phyloP scores from a whole-genome alignment of 2,797 vertebrate genomes.

The Sorex maritimensis region DNA sequence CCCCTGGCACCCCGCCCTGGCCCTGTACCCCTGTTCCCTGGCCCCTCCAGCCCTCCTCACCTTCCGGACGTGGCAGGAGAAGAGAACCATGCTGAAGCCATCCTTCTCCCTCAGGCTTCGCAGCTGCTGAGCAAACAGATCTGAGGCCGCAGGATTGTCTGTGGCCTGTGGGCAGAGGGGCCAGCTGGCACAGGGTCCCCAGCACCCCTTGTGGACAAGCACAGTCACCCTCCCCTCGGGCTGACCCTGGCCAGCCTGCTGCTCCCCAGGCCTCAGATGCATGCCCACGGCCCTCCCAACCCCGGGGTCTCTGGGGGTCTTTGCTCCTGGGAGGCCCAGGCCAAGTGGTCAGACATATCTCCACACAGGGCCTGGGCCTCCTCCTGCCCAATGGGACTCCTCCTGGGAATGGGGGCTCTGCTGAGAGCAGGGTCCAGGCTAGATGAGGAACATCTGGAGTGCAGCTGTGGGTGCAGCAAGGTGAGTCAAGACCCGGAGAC shows the following conservation, averaged over 20 bases:
- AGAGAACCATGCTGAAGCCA: slow-evolving; percentile 92
- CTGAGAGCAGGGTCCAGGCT: too few relatives aligned
- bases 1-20: background rate
- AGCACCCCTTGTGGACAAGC: too few relatives aligned
- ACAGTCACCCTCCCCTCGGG: too few relatives aligned
- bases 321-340: background rate
- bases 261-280: too few relatives aligned
- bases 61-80: slow-evolving; percentile 95
- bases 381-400: too few relatives aligned
- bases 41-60: slow-evolving; percentile 82
- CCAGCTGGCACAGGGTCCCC: background rate
- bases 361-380: too few relatives aligned
- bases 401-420: too few relatives aligned
- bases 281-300: too few relatives aligned
- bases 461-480: background rate
- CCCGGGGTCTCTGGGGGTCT: background rate
- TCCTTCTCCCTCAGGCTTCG: slow-evolving; percentile 93
- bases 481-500: background rate
- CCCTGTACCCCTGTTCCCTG: background rate
- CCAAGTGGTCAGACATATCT: too few relatives aligned
- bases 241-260: too few relatives aligned
- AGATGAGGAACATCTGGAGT: background rate
- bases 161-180: slow-evolving; percentile 88
- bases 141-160: slow-evolving; percentile 92
- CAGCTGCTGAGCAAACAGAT: slow-evolving; percentile 90